Evolutionary conservation across 2,888 invertebrate genomes (phyloP), one percentile per base, ranked within the genome.

Genomic region (Euclidia mi): DNA sequence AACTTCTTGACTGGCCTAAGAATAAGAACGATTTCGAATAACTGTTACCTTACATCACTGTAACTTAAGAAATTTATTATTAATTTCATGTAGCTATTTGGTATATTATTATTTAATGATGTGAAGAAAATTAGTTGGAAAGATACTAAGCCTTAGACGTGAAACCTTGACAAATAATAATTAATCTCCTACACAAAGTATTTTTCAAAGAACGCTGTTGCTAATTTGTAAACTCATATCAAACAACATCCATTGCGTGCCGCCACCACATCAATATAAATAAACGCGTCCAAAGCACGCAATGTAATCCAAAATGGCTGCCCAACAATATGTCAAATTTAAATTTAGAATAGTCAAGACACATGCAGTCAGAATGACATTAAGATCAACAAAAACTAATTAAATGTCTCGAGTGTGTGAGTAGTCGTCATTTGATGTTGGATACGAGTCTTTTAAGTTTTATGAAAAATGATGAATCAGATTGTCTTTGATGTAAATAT

Each of bases 271-370:
- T 37, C 1, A 2, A 2, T 44, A 35, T 3, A 34, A 34, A 15
- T 28, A 28, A 18, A 6, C 9, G 1, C 2, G 9, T 17, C 12
- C 15, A 42, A 28, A 9, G 10, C 11, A 42, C 41, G 28, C 35
- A 41, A 41, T 17, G 38, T 18, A 14, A 46, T 29, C 10, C 12
- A 45, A 40, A 46, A 35, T 35, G 20, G 10, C 9, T 20, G 14
- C 17, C 28, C 29, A 31, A 34, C 32, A 45, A 42, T 29, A 20
- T 42, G 37, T 38, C 44, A 44, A 48, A 18, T 31, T 15, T 29
- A 50, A 50, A 50, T 41, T 35, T 56, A 56, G 56, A 56, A 45
- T 45, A 56, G 56, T 56, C 56, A 50, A 56, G 56, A 56, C 56
- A 18, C 40, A 10, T 45, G 44, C 49, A 41, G 45, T 40, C 29